These are phyloP conservation scores for Drosophila ercepeae DNA, from an alignment of 1,140 invertebrate species.

Conservation along the genomic window DNA sequence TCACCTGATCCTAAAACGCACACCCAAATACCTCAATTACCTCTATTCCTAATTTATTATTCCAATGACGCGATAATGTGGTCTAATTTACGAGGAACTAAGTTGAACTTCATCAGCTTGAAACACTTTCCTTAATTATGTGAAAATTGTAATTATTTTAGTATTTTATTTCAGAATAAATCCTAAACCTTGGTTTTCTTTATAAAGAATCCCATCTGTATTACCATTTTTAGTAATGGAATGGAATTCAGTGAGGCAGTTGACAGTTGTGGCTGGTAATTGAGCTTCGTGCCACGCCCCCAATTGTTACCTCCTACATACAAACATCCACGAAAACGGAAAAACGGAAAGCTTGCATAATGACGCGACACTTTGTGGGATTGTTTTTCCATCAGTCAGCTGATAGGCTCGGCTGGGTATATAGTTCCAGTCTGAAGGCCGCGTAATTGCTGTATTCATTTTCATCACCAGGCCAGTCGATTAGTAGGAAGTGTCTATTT, in stretches of 20 bases:
- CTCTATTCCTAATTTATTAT: slow-evolving; percentile 53
- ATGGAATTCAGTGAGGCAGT: slow-evolving; percentile 34
- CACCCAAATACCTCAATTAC: slow-evolving; percentile 11
- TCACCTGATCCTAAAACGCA: slow-evolving; percentile 23
- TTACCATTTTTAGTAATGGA: slow-evolving; percentile 11
- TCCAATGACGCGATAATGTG: slow-evolving; percentile 38
- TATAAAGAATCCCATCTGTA: not conserved
- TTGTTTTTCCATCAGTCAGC: slow-evolving; percentile 52
- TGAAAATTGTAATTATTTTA: too few species aligned
- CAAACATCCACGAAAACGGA: not conserved
- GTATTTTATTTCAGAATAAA: too few species aligned
- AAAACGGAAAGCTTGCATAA: slow-evolving; percentile 33
- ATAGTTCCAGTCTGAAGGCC: slow-evolving; percentile 36
- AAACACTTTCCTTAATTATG: too few species aligned
- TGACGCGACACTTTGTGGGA: slow-evolving; percentile 41
- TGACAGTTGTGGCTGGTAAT: slow-evolving; percentile 19
- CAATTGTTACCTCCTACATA: slow-evolving; percentile 22
- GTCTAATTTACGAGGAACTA: slow-evolving; percentile 25
- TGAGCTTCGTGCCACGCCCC: slow-evolving; percentile 27
- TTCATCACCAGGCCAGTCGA: slow-evolving; percentile 51
- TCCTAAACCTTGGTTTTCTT: not conserved
- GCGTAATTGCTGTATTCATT: slow-evolving; percentile 58
- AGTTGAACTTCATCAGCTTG: not conserved
- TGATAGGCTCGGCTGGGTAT: slow-evolving; percentile 33
- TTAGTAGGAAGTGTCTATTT: slow-evolving; percentile 26